A percentile compares a stretch with the other conserved stretches of the same genome.
Conservation (phyloP, 2,888 invertebrate species). For the Diplolepis rosae region DNA sequence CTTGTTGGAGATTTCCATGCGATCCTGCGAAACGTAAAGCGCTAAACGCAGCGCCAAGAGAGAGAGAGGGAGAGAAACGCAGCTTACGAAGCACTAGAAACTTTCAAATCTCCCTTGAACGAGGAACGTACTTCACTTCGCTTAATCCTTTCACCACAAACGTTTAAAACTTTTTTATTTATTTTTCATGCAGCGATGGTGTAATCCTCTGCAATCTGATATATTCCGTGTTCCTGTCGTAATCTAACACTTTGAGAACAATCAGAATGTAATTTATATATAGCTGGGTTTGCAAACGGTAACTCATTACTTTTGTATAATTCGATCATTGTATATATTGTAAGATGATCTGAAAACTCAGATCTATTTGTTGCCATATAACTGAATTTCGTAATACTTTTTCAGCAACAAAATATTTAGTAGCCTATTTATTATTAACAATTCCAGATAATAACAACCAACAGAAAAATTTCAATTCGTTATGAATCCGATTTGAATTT, state of each 20-base stretch:
- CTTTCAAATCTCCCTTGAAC: conserved; percentile 30
- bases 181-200: conserved; percentile 10
- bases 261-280: neutral
- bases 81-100: conserved; percentile 31
- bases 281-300: no score
- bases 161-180: conserved; percentile 25
- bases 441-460: no score
- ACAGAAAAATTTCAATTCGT: no score
- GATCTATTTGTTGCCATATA: no score
- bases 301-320: no score
- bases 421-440: no score
- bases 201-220: conserved; percentile 20
- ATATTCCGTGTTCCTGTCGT: neutral
- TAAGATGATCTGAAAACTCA: no score
- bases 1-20: conserved; percentile 22
- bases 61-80: conserved; percentile 15
- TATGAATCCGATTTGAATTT: no score
- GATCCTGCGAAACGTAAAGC: conserved; percentile 10
- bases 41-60: conserved; percentile 22
- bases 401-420: no score
- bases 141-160: conserved; percentile 25
- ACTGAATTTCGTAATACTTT: no score
- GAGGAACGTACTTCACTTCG: conserved; percentile 25
- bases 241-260: neutral
- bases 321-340: no score